These are phyloP conservation scores for Tetrao urogallus DNA, from an alignment of 2,113 vertebrate genomes.

Conservation along the genomic window DNA sequence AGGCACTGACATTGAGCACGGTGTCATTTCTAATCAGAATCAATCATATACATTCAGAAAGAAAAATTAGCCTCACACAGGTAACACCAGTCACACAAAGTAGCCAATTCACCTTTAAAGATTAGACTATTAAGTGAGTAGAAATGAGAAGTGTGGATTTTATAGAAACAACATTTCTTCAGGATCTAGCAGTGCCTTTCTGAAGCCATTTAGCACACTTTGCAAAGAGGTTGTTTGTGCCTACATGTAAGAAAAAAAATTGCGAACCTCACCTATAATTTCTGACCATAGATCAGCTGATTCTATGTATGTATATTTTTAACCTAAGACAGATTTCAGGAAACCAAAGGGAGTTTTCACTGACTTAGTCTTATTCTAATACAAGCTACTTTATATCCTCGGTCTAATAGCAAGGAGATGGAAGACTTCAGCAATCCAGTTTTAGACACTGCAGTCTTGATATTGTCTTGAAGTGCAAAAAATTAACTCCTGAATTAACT, in stretches of 20 bases:
- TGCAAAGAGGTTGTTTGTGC: background rate
- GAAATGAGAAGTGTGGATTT: background rate
- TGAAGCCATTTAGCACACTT: background rate
- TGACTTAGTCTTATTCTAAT: background rate
- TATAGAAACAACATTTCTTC: background rate
- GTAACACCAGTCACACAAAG: background rate
- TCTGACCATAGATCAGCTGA: background rate
- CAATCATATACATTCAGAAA: background rate
- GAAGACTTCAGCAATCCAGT: background rate
- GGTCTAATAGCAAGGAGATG: background rate
- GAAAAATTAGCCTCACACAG: background rate
- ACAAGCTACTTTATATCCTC: background rate
- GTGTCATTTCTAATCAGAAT: background rate
- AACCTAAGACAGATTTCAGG: background rate
- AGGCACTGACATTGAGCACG: background rate
- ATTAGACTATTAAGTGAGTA: background rate
- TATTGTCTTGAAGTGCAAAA: background rate
- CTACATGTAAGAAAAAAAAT: background rate
- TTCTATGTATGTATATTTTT: background rate
- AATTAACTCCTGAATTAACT: background rate
- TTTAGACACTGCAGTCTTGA: background rate
- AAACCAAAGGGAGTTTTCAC: background rate
- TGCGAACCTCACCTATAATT: background rate
- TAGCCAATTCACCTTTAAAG: accelerated
- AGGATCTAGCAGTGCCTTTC: background rate